Conservation (phyloP, 2,797 vertebrate genomes). For the Austrolebias charrua region DNA sequence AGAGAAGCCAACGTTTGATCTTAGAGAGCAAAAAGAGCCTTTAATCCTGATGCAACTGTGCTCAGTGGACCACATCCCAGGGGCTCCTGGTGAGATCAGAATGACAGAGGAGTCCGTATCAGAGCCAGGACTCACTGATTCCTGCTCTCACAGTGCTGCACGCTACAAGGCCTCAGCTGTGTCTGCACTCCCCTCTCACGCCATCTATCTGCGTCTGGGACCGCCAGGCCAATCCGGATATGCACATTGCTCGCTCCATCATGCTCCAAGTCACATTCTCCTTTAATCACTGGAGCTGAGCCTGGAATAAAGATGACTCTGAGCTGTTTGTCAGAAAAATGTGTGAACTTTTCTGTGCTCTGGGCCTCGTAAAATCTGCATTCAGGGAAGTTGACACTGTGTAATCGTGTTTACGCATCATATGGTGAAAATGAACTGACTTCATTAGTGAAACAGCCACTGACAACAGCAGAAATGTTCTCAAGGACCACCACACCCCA, state of each 20-base stretch:
- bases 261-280: conserved; percentile 24
- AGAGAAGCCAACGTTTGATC: conserved; percentile 57
- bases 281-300: conserved; percentile 16
- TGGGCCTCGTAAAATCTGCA: conserved; percentile 9
- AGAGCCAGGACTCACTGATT: conserved; percentile 57
- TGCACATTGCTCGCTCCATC: conserved; percentile 33
- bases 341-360: conserved; percentile 17
- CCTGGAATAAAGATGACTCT: conserved; percentile 39
- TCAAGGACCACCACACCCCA: not conserved
- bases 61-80: conserved; percentile 39
- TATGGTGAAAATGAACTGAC: not conserved
- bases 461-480: conserved; percentile 20
- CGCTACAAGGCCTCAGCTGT: conserved; percentile 67
- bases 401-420: not conserved
- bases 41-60: conserved; percentile 68
- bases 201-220: conserved; percentile 72
- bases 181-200: conserved; percentile 64
- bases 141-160: conserved; percentile 54
- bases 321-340: conserved; percentile 21
- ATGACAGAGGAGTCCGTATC: conserved; percentile 62
- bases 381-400: not conserved
- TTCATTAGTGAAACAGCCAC: conserved; percentile 1
- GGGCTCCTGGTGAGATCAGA: conserved; percentile 57
- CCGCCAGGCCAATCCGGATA: conserved; percentile 56
- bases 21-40: conserved; percentile 47